Conservation (phyloP, 92 coral and sea anemone genomes). For the Heteractis magnifica region DNA sequence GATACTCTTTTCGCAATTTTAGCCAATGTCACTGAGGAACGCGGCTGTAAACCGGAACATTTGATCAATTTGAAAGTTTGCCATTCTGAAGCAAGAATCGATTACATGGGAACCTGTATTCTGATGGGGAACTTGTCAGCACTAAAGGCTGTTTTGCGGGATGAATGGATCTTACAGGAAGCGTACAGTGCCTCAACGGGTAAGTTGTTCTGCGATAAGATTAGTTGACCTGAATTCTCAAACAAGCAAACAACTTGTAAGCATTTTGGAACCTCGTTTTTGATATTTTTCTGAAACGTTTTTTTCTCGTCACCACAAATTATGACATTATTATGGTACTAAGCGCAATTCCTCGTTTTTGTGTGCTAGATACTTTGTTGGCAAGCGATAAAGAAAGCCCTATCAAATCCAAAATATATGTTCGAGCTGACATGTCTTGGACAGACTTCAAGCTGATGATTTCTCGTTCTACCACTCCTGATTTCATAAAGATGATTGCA, state of each 20-base stretch:
- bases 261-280: background rate
- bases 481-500: constrained; percentile 87
- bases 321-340: too few species aligned
- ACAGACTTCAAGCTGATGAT: constrained; percentile 92
- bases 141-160: constrained; percentile 76
- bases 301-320: background rate
- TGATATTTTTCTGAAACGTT: background rate
- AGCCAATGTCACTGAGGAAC: constrained; percentile 86
- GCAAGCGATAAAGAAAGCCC: constrained; percentile 75
- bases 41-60: constrained; percentile 81
- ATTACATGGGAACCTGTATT: constrained; percentile 98
- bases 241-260: too few species aligned
- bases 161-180: constrained; percentile 90
- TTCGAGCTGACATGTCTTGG: constrained; percentile 93
- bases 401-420: constrained; percentile 73
- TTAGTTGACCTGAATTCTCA: too few species aligned
- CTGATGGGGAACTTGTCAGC: constrained; percentile 92
- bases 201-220: constrained; percentile 9
- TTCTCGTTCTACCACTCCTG: constrained; percentile 95
- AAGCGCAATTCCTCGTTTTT: background rate
- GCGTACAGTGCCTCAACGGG: constrained; percentile 85
- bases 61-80: constrained; percentile 63
- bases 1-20: background rate
- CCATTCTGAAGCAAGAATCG: constrained; percentile 90
- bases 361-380: constrained; percentile 66